Percentiles rank a stretch among this genome's conserved stretches.
Conservation (phyloP, 2,113 vertebrate species). For the Crotalus horridus region DNA sequence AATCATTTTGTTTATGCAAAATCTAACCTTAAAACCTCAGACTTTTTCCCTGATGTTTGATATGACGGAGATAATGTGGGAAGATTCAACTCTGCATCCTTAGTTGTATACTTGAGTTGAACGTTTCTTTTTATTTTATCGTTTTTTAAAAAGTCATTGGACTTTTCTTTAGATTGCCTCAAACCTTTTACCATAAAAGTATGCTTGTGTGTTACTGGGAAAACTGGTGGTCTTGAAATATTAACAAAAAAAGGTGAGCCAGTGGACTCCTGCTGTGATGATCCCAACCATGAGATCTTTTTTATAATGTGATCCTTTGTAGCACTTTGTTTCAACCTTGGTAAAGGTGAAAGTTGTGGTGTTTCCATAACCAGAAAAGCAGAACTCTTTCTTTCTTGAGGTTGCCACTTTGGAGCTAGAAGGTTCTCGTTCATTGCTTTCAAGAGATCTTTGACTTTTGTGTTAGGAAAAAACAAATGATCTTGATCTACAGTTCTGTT, state of each 20-base stretch:
- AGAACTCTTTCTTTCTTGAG: constrained; percentile 28
- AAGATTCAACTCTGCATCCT: constrained; percentile 70
- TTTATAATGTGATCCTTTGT: constrained; percentile 62
- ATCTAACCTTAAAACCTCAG: constrained; percentile 65
- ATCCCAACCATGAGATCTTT: constrained; percentile 70
- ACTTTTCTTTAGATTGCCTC: constrained; percentile 70
- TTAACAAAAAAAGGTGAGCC: constrained; percentile 55
- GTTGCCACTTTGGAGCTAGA: constrained; percentile 36
- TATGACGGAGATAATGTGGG: constrained; percentile 68
- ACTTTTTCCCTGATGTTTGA: constrained; percentile 68
- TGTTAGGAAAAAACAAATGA: constrained; percentile 32
- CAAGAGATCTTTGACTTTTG: constrained; percentile 60
- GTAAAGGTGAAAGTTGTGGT: constrained; percentile 56
- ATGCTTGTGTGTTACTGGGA: constrained; percentile 67
- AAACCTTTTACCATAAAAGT: constrained; percentile 66
- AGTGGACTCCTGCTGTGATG: constrained; percentile 51
- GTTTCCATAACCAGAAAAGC: constrained; percentile 53
- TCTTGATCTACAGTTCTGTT: constrained; percentile 45
- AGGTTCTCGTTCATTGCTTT: constrained; percentile 56
- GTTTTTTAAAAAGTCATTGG: constrained; percentile 45
- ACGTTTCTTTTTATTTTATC: constrained; percentile 70
- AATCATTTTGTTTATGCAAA: constrained; percentile 51
- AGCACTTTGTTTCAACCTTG: constrained; percentile 63
- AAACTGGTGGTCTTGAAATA: constrained; percentile 64
- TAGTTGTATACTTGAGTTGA: constrained; percentile 65